phyloP scores from a whole-genome alignment of 2,113 vertebrate species.

The Megaceryle maxima region DNA sequence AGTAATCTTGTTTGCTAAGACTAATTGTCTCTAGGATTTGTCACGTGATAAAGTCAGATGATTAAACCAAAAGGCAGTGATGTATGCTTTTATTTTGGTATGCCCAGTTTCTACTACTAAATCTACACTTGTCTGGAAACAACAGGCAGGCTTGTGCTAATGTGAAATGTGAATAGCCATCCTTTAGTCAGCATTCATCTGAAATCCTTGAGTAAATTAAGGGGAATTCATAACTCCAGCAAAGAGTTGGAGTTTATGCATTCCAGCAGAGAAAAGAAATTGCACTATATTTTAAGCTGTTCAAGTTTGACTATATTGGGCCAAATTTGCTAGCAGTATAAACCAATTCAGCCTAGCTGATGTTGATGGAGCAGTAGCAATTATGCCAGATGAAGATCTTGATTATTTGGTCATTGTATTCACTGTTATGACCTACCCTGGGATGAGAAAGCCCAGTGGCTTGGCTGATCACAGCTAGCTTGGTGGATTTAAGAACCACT shows the following conservation, averaged over 20 bases:
- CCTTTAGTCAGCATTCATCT: neutral
- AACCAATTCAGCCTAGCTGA: neutral
- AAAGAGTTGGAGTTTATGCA: neutral
- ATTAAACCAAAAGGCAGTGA: neutral
- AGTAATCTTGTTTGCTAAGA: neutral
- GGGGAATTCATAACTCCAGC: neutral
- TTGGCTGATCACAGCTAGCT: neutral
- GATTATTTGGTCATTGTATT: neutral
- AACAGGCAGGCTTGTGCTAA: neutral
- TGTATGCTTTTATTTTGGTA: neutral
- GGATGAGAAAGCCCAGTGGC: neutral
- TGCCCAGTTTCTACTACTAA: neutral
- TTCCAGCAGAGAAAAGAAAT: neutral
- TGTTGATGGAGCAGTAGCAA: neutral
- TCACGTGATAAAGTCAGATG: neutral
- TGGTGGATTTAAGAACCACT: neutral
- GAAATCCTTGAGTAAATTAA: neutral
- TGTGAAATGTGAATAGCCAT: neutral
- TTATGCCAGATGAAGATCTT: neutral
- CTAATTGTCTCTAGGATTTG: neutral
- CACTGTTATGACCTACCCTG: neutral
- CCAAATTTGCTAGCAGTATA: neutral
- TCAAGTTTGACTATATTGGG: neutral
- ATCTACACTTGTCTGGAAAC: neutral
- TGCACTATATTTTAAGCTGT: neutral